These are phyloP conservation scores for Ageneiosus marmoratus DNA, from an alignment of 2,113 vertebrate genomes.

Conservation along the genomic window DNA sequence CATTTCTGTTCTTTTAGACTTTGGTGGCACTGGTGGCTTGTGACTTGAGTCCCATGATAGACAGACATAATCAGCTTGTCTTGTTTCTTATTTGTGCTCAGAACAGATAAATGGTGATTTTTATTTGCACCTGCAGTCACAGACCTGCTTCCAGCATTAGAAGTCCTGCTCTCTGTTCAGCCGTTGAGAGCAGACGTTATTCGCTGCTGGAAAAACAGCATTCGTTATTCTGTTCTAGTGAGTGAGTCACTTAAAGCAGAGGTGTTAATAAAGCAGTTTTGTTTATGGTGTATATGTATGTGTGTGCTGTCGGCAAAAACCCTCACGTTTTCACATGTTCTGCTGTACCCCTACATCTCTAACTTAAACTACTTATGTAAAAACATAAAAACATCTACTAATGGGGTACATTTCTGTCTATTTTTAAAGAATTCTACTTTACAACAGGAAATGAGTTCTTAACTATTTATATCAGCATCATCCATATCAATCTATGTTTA, in stretches of 20 bases:
- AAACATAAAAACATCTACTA: background rate
- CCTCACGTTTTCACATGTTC: background rate
- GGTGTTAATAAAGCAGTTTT: background rate
- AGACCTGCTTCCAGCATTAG: background rate
- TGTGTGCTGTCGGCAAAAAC: background rate
- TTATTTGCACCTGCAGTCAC: background rate
- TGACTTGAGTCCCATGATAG: background rate
- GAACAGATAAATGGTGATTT: background rate
- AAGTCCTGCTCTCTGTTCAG: background rate
- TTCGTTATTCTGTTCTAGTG: background rate
- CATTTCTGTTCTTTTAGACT: background rate
- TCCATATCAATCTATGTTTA: background rate
- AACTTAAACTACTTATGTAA: background rate
- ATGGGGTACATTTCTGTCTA: background rate
- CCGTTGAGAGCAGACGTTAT: background rate
- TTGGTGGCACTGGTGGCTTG: background rate
- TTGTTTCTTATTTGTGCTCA: constrained; percentile 12
- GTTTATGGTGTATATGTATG: background rate
- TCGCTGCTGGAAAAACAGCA: constrained; percentile 24
- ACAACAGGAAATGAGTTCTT: background rate
- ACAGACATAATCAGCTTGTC: background rate
- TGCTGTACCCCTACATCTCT: background rate
- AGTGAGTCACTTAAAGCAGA: background rate
- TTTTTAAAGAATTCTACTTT: background rate
- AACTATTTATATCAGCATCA: background rate